Base-by-base conservation (phyloP, 2,888 invertebrate genomes). In the Drosophila setosimentum region DNA sequence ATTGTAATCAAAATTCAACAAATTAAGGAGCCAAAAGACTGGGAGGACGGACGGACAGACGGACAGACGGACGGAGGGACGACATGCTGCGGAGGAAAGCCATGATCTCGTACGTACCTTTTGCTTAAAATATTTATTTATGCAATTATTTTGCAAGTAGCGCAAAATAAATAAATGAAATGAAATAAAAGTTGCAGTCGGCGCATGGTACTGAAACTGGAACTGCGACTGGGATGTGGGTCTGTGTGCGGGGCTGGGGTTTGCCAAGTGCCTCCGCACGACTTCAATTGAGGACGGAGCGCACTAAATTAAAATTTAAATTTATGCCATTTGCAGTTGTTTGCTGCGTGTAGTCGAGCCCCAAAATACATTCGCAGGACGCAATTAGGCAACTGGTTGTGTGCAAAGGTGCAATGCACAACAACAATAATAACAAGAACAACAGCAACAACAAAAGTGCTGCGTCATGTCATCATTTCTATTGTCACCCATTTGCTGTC, bases 91-190 rank as follows among this genome's bases (percentile, higher is more conserved):
- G 27, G 40, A 45, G 74, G 60, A 64, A 60, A 63, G 62, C 66
- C 55, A 50, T 21, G 58, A 54, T 64, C 57, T 57, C 30, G 57
- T 21, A 42, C 61, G 65, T 85, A 76, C 88, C 86, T 82, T 87
- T 87, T 77, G 71, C 82, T 90, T 88, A 91, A 91, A 91, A 91
- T 91, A 91, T 91, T 91, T 91, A 91, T 91, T 89, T 91, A 91
- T 91, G 91, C 91, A 91, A 91, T 91, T 91, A 91, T 91, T 91
- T 91, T 89, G 91, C 91, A 90, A 91, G 91, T 91, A 91, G 88
- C 91, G 91, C 87, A 90, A 86, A 90, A 90, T 90, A 91, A 91
- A 91, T 91, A 91, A 91, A 91, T 89, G 89, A 87, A 89, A 88
- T 81, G 82, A 80, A 83, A 87, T 87, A 76, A 89, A 87, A 89